Evolutionary conservation across 1,140 invertebrate species (phyloP).

Genomic region (Neodiprion fabricii): DNA sequence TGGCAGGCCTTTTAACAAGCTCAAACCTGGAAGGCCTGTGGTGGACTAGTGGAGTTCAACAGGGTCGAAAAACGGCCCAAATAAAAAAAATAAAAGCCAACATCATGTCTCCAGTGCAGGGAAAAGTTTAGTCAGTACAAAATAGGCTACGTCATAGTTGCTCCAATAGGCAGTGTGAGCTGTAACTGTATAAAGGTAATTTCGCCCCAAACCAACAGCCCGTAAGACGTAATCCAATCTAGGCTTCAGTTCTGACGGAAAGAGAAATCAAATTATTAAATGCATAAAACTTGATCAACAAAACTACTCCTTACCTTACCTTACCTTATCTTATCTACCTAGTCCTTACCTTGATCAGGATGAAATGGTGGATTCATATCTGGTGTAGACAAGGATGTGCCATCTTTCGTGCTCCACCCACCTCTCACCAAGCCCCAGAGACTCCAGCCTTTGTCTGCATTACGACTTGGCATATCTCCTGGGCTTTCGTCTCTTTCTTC

Average conservation of each 20-base stretch:
- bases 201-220: conserved; percentile 65
- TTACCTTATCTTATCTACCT: neutral
- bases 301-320: neutral
- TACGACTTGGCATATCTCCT: conserved; percentile 46
- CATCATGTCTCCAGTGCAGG: conserved; percentile 64
- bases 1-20: conserved; percentile 31
- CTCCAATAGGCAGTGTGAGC: conserved; percentile 78
- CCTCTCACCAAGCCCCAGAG: conserved; percentile 62
- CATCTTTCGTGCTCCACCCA: conserved; percentile 58
- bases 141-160: conserved; percentile 74
- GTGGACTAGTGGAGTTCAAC: conserved; percentile 50
- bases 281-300: too few relatives aligned
- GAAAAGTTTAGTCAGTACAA: conserved; percentile 71
- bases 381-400: conserved; percentile 51
- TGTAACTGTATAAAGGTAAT: conserved; percentile 72
- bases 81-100: conserved; percentile 37
- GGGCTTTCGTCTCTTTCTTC: conserved; percentile 54
- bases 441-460: conserved; percentile 58
- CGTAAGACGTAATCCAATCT: conserved; percentile 72
- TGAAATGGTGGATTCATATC: conserved; percentile 55
- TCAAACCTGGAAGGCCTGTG: conserved; percentile 41
- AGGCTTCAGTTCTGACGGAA: conserved; percentile 65
- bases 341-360: conserved; percentile 52
- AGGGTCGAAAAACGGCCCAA: conserved; percentile 33
- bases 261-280: conserved; percentile 17